Percentiles rank a stretch among this genome's conserved stretches.
These are phyloP conservation scores for Strigops habroptila DNA, from an alignment of 2,113 vertebrate species.

Conservation along the genomic window DNA sequence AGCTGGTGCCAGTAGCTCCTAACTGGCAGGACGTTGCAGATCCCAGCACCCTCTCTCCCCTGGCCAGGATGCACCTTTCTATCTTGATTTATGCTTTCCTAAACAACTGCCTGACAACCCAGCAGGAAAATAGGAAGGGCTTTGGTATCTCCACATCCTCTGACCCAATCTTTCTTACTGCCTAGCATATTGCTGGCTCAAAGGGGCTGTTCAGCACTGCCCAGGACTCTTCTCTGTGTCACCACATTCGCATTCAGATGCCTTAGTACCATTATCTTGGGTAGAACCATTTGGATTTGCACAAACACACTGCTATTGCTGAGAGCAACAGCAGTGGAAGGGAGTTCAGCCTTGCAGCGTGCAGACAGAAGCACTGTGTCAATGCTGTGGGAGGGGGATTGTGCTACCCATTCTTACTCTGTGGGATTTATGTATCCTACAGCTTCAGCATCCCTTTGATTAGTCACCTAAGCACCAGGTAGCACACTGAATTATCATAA, in stretches of 20 bases:
- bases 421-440: not conserved
- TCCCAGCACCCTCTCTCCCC: not conserved
- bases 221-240: not conserved
- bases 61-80: not conserved
- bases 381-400: not conserved
- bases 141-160: not conserved
- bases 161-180: not conserved
- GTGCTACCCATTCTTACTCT: not conserved
- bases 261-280: rapidly evolving
- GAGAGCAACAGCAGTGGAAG: not conserved
- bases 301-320: not conserved
- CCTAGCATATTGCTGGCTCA: not conserved
- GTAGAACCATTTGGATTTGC: not conserved
- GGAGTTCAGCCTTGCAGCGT: not conserved
- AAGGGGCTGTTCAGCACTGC: not conserved
- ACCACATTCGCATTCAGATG: not conserved
- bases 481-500: not conserved
- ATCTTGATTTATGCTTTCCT: not conserved
- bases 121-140: not conserved
- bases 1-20: not conserved
- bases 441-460: not conserved
- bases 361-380: not conserved
- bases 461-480: not conserved
- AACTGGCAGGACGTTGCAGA: not conserved
- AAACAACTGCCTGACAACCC: not conserved